These are phyloP conservation scores for Mesorhabditis sp. DNA, from an alignment of 2,888 invertebrate species.

Conservation along the genomic window DNA sequence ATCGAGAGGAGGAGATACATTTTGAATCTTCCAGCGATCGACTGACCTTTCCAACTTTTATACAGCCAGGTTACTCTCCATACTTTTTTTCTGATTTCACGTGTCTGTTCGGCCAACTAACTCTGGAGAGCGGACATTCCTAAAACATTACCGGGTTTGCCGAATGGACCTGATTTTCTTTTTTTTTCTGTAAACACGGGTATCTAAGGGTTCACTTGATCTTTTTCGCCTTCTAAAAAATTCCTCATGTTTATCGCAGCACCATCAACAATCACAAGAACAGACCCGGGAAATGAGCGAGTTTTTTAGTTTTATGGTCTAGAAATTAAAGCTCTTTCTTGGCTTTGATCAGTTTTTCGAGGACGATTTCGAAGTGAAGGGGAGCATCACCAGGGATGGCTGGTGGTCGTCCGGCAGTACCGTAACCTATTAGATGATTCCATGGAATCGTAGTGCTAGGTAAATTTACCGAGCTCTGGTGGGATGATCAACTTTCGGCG, in stretches of 20 bases:
- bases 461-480: slow-evolving; percentile 40
- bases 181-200: too few species aligned
- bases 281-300: slow-evolving; percentile 1
- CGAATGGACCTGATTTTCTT: too few species aligned
- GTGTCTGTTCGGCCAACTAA: too few species aligned
- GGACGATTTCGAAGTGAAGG: slow-evolving; percentile 52
- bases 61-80: too few species aligned
- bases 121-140: too few species aligned
- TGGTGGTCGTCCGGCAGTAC: slow-evolving; percentile 49
- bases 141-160: too few species aligned
- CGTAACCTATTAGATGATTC: slow-evolving; percentile 41
- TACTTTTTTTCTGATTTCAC: too few species aligned
- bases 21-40: too few species aligned
- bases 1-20: too few species aligned
- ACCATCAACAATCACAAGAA: slow-evolving; percentile 1
- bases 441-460: too few species aligned
- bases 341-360: slow-evolving; percentile 45
- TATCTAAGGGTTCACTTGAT: too few species aligned
- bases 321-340: slow-evolving; percentile 37
- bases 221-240: background rate
- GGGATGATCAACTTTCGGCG: slow-evolving; percentile 51
- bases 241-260: background rate
- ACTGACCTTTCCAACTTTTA: too few species aligned
- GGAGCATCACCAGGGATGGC: slow-evolving; percentile 50
- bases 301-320: background rate